phyloP scores from a whole-genome alignment of 2,888 invertebrate genomes.

The Dasysyrphus albostriatus region DNA sequence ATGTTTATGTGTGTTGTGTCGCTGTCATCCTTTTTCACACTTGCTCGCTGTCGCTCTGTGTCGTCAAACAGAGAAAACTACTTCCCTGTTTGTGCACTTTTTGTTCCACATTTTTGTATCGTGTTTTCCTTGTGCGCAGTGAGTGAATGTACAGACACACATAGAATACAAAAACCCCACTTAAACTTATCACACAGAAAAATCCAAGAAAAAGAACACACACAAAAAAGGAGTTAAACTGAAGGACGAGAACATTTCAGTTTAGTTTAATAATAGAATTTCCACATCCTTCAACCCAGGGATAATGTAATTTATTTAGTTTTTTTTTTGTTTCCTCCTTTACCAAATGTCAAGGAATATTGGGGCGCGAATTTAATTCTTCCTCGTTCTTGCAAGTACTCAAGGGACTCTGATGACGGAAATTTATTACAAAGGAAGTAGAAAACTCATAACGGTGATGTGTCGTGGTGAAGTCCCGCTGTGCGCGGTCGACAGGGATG shows the following conservation, averaged over 20 bases:
- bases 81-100: constrained; percentile 67
- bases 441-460: constrained; percentile 37
- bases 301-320: constrained; percentile 67
- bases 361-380: constrained; percentile 31
- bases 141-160: background rate
- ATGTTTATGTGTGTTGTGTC: constrained; percentile 56
- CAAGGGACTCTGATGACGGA: constrained; percentile 45
- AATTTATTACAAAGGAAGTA: constrained; percentile 56
- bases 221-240: constrained; percentile 42
- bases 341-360: constrained; percentile 67
- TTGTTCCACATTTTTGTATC: constrained; percentile 29
- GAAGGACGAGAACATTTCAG: constrained; percentile 37
- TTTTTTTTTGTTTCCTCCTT: background rate
- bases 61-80: constrained; percentile 68
- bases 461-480: background rate
- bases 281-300: constrained; percentile 60
- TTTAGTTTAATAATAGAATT: constrained; percentile 67
- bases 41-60: constrained; percentile 11
- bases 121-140: background rate
- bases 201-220: constrained; percentile 23
- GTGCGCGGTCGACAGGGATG: background rate
- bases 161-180: constrained; percentile 28
- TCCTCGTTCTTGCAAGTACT: constrained; percentile 21
- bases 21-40: constrained; percentile 48
- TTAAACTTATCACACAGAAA: constrained; percentile 41